Base-by-base conservation (phyloP, 2,113 vertebrate species). In the Microtus oregoni region DNA sequence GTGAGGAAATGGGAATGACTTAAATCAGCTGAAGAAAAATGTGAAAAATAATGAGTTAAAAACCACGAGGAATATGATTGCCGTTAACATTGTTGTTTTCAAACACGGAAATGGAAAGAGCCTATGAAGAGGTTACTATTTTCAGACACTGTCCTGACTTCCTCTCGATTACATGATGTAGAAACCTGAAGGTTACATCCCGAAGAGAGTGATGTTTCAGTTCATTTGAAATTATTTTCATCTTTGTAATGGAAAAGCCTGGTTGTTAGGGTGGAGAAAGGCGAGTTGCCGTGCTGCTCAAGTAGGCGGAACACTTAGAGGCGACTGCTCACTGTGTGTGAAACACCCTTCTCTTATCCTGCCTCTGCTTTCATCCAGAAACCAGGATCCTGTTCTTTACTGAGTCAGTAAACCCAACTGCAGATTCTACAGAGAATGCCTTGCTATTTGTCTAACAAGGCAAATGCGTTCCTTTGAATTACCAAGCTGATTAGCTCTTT, bases 201-300 rank as follows among this genome's bases (percentile, higher is more conserved):
- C 32, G 5, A 0, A 63, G 58, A 90, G 86, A 90, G 24, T 28
- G 67, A 92, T n/a, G n/a, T 50, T 96, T 93, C 68, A 75, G n/a
- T 76, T 96, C 28, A 82, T 82, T 89, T 96, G 67, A 61, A 85
- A 90, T 35, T 63, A 32, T 92, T 97, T 94, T 52, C 44, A 52
- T 92, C 61, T 95, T 94, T 83, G 47, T 94, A 87, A 92, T 88
- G 86, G 72, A 8, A 10, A 97, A 96, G 75, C 13, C 76, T 86
- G 76, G 95, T 79, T 94, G 58, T 32, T 82, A n/a, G 1, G 41
- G 32, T 15, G 35, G 20, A 8, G 13, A 63, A 76, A 67, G 4
- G 12, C 75, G 24, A 26, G 41, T 9, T 88, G 44, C 12, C 20
- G 2, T 44, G n/a, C 92, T 93, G 67, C 83, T 94, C 17, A 89